Evolutionary conservation across 37 sponge, comb jelly and placozoan genomes (phyloP), one percentile per base, ranked within the genome.

Genomic region (Chondrosia reniformis): DNA sequence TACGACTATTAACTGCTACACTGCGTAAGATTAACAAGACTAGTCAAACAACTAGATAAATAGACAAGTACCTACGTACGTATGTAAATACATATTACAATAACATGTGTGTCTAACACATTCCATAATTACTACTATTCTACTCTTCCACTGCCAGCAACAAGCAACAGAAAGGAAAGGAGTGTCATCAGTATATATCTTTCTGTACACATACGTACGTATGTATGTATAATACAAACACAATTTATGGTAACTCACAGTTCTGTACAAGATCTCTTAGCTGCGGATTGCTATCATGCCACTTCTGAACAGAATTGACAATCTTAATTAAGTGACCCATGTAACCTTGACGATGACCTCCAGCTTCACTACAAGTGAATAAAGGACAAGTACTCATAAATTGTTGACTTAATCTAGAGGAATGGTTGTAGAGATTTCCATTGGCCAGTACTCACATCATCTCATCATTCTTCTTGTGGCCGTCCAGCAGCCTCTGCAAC

Each of bases 271-370:
- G 4, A 30, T 45, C 63, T 31, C 31, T 32, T 42, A 83, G 3
- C 6, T 15, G 39, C 15, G 76, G 54, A 45, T 67, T 40, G 13
- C 21, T 25, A 44, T 81, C 80, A 27, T 37, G 8, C 64, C 79
- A 79, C 39, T 76, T 41, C 55, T 34, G 2, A 42, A 84, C 46
- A 30, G 37, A 9, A 64, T 88, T 87, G 32, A 64, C 72, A 34
- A 93, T 89, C 45, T 74, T 36, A 13, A 77, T 67, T 36, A 93
- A 83, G 77, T 93, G 87, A 67, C 93, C 93, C 93, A 93, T 93
- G 84, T 89, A 86, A 32, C 93, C 93, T 67, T 79, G 82, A 40
- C 93, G 83, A 78, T 76, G 74, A 24, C 80, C 75, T 1, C 63
- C 56, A 24, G 63, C 4, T 46, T 77, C 37, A n/a, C 72, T 69